Base-by-base conservation (phyloP, 2,888 invertebrate species). In the Sthenelais limicola region DNA sequence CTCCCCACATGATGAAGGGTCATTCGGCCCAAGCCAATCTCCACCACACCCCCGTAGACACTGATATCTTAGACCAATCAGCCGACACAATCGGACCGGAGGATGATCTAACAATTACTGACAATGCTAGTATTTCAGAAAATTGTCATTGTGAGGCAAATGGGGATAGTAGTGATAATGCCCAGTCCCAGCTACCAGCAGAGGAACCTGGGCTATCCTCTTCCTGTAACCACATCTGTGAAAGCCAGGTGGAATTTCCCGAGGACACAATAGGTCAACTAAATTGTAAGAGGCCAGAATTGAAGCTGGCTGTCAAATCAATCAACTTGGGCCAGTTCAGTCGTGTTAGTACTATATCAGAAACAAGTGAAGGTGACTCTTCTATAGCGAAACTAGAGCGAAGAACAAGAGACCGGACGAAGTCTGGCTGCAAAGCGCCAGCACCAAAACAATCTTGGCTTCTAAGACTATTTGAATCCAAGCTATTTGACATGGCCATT, bases 401-500 rank as follows among this genome's bases (percentile, higher is more conserved):
- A 3, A 15, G 62, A 26, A 21, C 21, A 21, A 35, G 62, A 2
- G 62, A 62, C 62, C 62, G 62, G 38, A 62, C 62, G 21, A 35
- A 43, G 2, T 62, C 62, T 4, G 62, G 62, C 4, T 35, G 62
- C 24, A 12, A 30, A 7, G 24, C 43, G 28, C 35, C 51, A 3
- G n/a, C 74, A 18, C 35, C 68, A 18, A 74, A 77, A 62, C 80
- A 84, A 71, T 90, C 90, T 18, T 90, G 90, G 88, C 90, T 95
- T 75, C 90, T 97, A 81, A 90, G 99, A 83, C 91, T 99, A 84
- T 96, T 99, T 88, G 97, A 99, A 90, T 97, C 98, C 82, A 96
- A 96, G 89, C 92, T 97, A 83, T 97, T 99, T 89, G 97, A 98
- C 88, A 97, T 98, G 92, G 94, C 96, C 80, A 97, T 98, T 92